Evolutionary conservation across 2,113 vertebrate species (phyloP).

Genomic region (Anas platyrhynchos): DNA sequence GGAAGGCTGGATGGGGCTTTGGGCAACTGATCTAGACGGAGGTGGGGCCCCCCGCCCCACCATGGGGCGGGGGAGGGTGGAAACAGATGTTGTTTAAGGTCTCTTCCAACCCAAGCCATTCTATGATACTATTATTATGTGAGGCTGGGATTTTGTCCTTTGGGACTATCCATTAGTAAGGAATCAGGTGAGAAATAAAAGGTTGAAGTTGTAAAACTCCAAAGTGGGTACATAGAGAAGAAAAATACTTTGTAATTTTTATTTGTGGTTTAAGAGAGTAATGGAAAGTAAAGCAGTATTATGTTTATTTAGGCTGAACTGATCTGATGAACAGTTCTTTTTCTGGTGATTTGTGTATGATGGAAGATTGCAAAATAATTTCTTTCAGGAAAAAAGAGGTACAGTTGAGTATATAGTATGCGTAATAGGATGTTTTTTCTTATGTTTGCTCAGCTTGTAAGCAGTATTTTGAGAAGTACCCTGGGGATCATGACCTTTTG

Average conservation of each 20-base stretch:
- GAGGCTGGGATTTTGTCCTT: neutral
- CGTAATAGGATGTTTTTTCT: neutral
- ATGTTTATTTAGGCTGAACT: neutral
- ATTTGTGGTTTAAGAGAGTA: neutral
- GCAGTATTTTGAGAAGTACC: constrained; percentile 84
- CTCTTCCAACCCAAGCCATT: no score
- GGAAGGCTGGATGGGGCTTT: no score
- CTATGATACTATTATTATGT: neutral
- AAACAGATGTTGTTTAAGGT: no score
- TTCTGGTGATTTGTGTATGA: neutral
- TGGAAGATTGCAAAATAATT: neutral
- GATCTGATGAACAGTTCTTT: neutral
- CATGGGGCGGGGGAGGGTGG: no score
- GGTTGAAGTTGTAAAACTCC: neutral
- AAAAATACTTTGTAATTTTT: neutral
- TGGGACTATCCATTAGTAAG: neutral
- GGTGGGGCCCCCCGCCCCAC: no score
- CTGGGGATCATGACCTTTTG: constrained; percentile 79
- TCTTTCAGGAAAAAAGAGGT: neutral
- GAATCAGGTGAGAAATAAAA: neutral
- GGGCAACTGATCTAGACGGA: no score
- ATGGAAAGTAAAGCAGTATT: neutral
- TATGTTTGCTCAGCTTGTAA: constrained; percentile 82
- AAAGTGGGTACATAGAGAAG: neutral
- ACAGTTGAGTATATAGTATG: neutral